Evolutionary conservation across 2,797 vertebrate species (phyloP), one percentile per base, ranked within the genome.

Genomic region (Graptemys geographica): DNA sequence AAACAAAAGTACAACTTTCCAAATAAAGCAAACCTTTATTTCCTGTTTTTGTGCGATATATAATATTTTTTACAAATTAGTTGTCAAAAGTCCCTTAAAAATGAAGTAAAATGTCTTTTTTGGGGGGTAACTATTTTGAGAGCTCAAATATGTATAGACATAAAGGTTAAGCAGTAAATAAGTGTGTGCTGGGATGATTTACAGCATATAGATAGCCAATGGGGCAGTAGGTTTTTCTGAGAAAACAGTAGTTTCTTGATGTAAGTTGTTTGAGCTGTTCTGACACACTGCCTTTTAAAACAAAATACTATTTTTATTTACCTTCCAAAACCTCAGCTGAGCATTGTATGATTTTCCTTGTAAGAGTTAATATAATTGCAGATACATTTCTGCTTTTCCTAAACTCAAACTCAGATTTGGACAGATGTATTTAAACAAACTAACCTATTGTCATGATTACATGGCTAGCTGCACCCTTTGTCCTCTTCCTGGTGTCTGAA

Each of bases 1-100:
- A 97, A 90, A 79, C 83, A 96, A 97, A 96, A 94, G 47, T 51
- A 81, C 84, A 81, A 33, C 57, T 95, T 96, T 92, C 94, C 94
- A 97, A 95, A 92, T 90, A 97, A 94, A 83, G 1, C 55, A 78
- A 72, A 13, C 1, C 27, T 49, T 47, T 8, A 78, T 78, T 78
- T 78, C 44, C 44, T 78, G 12, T 88, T 72, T 72, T 72, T 72
- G 53, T 51, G n/a, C 3, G 18, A n/a, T n/a, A n/a, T n/a, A n/a
- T 53, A 41, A 37, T 52, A 5, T 11, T 56, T 84, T 93, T 79
- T 90, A 9, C n/a, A 49, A 3, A 41, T 41, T 86, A 74, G 28
- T 37, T 83, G 72, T 28, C 83, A 37, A 11, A 11, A 79, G 44
- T 93, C 15, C 78, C 83, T 25, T 89, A 44, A 81, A 89, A 53